Conservation (phyloP, 2,888 invertebrate species). For the Oconnorella tubifera region DNA sequence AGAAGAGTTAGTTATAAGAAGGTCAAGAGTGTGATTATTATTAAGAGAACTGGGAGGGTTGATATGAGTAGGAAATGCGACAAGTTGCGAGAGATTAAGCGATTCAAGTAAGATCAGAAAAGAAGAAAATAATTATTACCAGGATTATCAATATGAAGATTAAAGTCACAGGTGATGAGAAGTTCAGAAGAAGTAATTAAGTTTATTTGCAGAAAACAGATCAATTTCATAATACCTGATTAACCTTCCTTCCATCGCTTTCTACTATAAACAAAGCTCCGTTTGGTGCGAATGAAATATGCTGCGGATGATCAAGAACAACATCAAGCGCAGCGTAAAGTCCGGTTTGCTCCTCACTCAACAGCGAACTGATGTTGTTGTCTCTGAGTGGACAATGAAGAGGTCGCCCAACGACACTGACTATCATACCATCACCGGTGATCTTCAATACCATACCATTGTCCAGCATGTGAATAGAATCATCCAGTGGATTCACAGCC, state of each 20-base stretch:
- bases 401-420: conserved; percentile 91
- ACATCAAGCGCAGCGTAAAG: conserved; percentile 72
- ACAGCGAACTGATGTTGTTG: conserved; percentile 18
- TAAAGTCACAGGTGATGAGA: too few relatives aligned
- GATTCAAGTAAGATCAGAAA: too few relatives aligned
- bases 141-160: too few relatives aligned
- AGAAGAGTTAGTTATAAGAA: too few relatives aligned
- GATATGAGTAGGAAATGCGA: too few relatives aligned
- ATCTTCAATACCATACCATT: conserved; percentile 79
- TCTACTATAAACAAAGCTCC: conserved; percentile 91
- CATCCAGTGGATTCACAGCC: conserved; percentile 88
- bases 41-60: too few relatives aligned
- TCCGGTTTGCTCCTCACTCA: conserved; percentile 55
- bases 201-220: neutral
- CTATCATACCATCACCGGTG: conserved; percentile 77
- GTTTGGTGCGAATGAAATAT: conserved; percentile 84
- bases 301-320: conserved; percentile 80
- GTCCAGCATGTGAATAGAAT: conserved; percentile 90
- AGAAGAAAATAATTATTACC: too few relatives aligned
- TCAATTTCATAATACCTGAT: conserved; percentile 60
- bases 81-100: too few relatives aligned
- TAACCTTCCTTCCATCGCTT: conserved; percentile 84
- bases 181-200: too few relatives aligned
- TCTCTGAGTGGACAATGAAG: conserved; percentile 74
- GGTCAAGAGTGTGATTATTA: too few relatives aligned